Base-by-base conservation (phyloP, 1,140 invertebrate species). In the Drosophila willistoni region DNA sequence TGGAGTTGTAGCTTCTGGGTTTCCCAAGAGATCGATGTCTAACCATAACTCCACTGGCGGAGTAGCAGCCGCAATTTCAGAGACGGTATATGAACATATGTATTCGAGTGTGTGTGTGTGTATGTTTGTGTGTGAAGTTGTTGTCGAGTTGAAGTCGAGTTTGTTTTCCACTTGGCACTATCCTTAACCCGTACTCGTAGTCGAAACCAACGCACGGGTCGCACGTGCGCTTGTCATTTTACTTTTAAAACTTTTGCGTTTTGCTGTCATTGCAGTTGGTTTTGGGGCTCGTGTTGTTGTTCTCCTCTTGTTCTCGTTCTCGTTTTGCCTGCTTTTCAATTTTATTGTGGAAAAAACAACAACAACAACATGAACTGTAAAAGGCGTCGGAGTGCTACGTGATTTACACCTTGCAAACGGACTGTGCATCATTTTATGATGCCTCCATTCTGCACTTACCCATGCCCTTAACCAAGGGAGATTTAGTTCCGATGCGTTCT, bases 161-260 rank as follows among this genome's bases (percentile, higher is more conserved):
- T 63, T 33, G 61, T 39, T 75, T 75, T 75, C 73, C 72, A 75
- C 64, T 75, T 62, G 44, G 44, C 19, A 51, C 44, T 51, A 51
- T 47, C 14, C 44, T 19, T 22, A 51, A 51, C 44, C 44, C 44
- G 3, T 51, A 10, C 42, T 66, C 44, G 5, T 51, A 47, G 6
- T 4, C 60, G 22, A 10, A 56, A 13, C 64, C 61, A 9, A 41
- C 54, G 71, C 73, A 77, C 29, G 29, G 73, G 64, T 86, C 70
- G 79, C 83, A 86, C 83, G 83, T 86, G 83, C 79, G 74, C 83
- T 89, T 86, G 83, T 86, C 83, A 89, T 86, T 86, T 86, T 86
- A 86, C 79, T 87, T 86, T 87, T 67, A 83, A 86, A 86, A 86
- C 79, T 86, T 86, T 87, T 86, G 79, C 83, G 82, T 73, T 87